Evolutionary conservation across 1,140 invertebrate species (phyloP).

Genomic region (Cephus cinctus): DNA sequence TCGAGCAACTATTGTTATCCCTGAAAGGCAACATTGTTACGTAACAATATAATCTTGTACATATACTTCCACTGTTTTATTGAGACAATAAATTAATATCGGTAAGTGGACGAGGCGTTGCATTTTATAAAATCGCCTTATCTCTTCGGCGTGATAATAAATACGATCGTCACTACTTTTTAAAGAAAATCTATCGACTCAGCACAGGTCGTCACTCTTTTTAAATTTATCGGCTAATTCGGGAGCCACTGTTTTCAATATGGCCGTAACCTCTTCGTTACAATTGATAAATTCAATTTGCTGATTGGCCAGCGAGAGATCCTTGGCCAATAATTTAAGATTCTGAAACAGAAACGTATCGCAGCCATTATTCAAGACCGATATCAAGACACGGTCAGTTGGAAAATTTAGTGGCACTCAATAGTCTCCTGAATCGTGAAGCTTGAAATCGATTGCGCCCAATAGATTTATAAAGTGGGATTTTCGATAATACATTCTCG

Average conservation of each 20-base stretch:
- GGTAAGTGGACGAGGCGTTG: too few relatives aligned
- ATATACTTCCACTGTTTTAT: too few relatives aligned
- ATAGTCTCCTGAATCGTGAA: background rate
- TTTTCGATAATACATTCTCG: background rate
- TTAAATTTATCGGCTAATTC: conserved; percentile 23
- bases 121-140: too few relatives aligned
- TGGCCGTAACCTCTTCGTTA: conserved; percentile 13
- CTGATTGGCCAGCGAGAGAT: conserved; percentile 26
- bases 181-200: background rate
- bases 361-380: background rate
- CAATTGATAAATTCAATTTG: conserved; percentile 30
- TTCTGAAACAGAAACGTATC: conserved; percentile 26
- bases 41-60: too few relatives aligned
- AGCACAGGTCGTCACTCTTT: background rate
- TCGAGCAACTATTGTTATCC: too few relatives aligned
- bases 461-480: too few relatives aligned
- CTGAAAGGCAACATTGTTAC: too few relatives aligned
- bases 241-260: conserved; percentile 25
- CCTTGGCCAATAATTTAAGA: conserved; percentile 31
- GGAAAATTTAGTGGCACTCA: background rate
- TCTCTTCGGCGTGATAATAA: background rate
- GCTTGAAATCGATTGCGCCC: too few relatives aligned
- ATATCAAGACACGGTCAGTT: background rate
- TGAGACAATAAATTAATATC: too few relatives aligned
- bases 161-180: background rate